A percentile compares a stretch with the other conserved stretches of the same genome.
phyloP scores from a whole-genome alignment of 2,797 vertebrate genomes.

The Threskiornis aethiopicus region DNA sequence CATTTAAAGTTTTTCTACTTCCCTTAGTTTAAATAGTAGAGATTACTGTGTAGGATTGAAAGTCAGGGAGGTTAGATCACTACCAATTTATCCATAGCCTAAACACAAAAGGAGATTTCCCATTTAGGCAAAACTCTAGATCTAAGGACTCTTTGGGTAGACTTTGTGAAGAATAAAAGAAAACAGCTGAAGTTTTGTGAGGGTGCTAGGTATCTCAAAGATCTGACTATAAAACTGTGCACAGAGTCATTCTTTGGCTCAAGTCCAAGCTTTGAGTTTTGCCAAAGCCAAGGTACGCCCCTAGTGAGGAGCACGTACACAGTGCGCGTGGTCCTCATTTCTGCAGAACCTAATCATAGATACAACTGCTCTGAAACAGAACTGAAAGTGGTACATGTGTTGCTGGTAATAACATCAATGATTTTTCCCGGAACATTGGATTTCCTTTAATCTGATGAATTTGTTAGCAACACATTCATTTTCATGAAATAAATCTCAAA shows the following conservation, averaged over 20 bases:
- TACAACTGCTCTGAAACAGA: neutral
- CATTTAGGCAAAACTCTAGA: neutral
- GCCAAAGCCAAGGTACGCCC: neutral
- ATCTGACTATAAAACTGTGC: neutral
- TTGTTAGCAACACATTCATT: neutral
- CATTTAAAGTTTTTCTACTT: neutral
- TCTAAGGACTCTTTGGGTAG: neutral
- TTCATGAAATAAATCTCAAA: neutral
- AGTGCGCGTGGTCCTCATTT: neutral
- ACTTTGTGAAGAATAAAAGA: neutral
- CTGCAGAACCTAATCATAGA: neutral
- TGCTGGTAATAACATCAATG: neutral
- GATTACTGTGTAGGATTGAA: neutral
- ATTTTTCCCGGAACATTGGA: neutral
- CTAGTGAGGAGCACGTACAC: neutral
- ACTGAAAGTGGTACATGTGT: neutral
- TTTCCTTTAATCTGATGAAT: slow-evolving; percentile 20
- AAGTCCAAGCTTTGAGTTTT: neutral
- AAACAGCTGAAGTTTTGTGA: neutral
- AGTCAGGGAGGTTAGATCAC: neutral
- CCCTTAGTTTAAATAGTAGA: neutral
- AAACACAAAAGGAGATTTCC: neutral
- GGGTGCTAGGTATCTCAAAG: neutral
- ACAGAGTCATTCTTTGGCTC: neutral
- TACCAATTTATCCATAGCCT: neutral